Evolutionary conservation across 2,888 invertebrate genomes (phyloP), one percentile per base, ranked within the genome.

Genomic region (Drosophila gaucha): DNA sequence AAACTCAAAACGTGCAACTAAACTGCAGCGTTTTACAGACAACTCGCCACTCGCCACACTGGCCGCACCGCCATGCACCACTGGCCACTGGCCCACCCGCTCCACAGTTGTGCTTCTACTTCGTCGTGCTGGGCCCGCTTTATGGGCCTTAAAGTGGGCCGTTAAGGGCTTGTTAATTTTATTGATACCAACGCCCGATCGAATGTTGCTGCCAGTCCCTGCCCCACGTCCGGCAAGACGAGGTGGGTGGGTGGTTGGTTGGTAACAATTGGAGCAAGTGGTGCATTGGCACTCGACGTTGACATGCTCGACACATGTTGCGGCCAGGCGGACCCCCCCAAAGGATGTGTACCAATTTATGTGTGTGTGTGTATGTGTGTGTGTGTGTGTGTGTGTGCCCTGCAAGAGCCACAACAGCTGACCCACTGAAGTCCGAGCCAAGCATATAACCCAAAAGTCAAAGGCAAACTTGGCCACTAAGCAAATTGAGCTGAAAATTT

Each of bases 1-100:
- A 58, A 80, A 83, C 74, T 86, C 56, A 67, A 83, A 86, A 86
- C 84, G 74, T 83, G 78, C 80, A 62, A 57, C 71, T 68, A 72
- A 72, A 79, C 64, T 68, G 77, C 67, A 47, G 65, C 83, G 70
- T 73, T 80, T 66, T 46, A 58, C 44, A 71, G 62, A 33, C 75
- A 75, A 75, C 56, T 62, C 67, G 59, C 57, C 72, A 31, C 31
- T n/a, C n/a, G n/a, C 43, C 43, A 39, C 62, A 46, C 52, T 74
- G 69, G 55, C 36, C 54, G 35, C 36, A 51, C 20, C 47, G 52
- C 54, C 54, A 50, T 54, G 20, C 26, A 35, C 31, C 24, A 14
- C 12, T 2, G 2, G 24, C 26, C 4, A 33, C n/a, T 10, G 6
- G 2, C 1, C 14, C 24, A 14, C 14, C 41, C 14, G 22, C 22